Base-by-base conservation (phyloP, 2,888 invertebrate species). In the Cryptus armator region DNA sequence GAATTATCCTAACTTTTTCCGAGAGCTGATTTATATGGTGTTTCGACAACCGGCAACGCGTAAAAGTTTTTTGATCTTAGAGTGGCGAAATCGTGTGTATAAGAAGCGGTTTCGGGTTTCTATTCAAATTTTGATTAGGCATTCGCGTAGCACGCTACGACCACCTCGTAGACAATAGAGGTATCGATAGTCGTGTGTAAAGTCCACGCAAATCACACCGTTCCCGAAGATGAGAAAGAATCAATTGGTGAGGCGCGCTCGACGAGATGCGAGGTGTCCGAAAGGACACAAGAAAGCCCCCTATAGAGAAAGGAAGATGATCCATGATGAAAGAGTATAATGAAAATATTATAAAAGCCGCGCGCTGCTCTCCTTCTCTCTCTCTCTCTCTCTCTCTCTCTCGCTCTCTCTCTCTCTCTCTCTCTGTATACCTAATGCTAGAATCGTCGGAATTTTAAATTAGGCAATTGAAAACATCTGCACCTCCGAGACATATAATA, bases 391-490 rank as follows among this genome's bases (percentile, higher is more conserved):
- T 19, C 19, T 19, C 19, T 19, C n/a, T n/a, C n/a, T n/a, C n/a
- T n/a, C n/a, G n/a, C n/a, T n/a, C n/a, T 24, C 24, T 24, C 24
- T 24, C 24, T 24, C 24, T 3, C 24, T 24, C 56, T 48, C 59
- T 24, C 32, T 71, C 12, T 66, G 24, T 37, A 37, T 37, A 53
- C 32, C n/a, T n/a, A 77, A 51, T 81, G 19, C 48, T 29, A 62
- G 79, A n/a, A 84, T 87, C 79, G 80, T 86, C 87, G 86, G 84
- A 88, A 87, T 87, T 87, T 87, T 87, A 84, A 76, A 86, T 86
- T 86, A 86, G 82, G 81, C 88, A 68, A 89, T 88, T 87, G 86
- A 78, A 80, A 70, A 83, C 80, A 87, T 84, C 86, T 81, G 83
- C 86, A 88, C 70, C 72, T 77, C 71, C 70, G 64, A 51, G 46